Conservation (phyloP, 2,888 invertebrate genomes). For the Scaptomyza polygonia region DNA sequence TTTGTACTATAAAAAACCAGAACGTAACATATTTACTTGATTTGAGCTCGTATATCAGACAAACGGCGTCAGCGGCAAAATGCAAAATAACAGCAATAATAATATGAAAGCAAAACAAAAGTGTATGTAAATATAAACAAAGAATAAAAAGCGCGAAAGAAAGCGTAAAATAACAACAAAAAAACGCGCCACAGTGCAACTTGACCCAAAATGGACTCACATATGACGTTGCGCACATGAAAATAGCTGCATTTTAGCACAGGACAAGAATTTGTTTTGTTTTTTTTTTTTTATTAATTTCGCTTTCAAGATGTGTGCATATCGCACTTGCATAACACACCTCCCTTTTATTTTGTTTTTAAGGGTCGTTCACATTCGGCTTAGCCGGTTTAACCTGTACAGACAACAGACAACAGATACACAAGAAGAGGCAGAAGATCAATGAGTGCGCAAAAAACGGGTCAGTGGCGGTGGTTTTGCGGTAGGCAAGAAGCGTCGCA, state of each 20-base stretch:
- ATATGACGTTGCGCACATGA: constrained; percentile 11
- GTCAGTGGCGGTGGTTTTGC: constrained; percentile 62
- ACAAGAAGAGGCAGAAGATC: constrained; percentile 65
- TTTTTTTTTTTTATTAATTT: constrained; percentile 11
- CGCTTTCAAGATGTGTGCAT: constrained; percentile 31
- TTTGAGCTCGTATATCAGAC: constrained; percentile 17
- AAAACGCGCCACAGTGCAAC: constrained; percentile 40
- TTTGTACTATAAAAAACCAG: constrained; percentile 22
- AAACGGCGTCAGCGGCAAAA: constrained; percentile 15
- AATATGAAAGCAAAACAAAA: constrained; percentile 63
- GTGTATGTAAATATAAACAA: constrained; percentile 72
- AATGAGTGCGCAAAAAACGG: constrained; percentile 77
- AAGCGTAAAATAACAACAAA: constrained; percentile 31
- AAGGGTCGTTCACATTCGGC: constrained; percentile 63
- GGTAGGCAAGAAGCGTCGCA: constrained; percentile 46
- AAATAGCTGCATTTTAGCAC: constrained; percentile 13
- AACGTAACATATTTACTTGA: constrained; percentile 36
- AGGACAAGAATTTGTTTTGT: constrained; percentile 5
- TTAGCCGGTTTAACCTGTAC: constrained; percentile 69
- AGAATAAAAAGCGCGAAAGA: constrained; percentile 63
- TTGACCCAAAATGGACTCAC: constrained; percentile 31
- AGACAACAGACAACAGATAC: constrained; percentile 61
- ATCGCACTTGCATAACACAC: constrained; percentile 54
- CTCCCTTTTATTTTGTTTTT: constrained; percentile 35
- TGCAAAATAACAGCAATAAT: constrained; percentile 45